Base-by-base conservation (phyloP, 2,888 invertebrate species). In the Brachylomia viminalis region DNA sequence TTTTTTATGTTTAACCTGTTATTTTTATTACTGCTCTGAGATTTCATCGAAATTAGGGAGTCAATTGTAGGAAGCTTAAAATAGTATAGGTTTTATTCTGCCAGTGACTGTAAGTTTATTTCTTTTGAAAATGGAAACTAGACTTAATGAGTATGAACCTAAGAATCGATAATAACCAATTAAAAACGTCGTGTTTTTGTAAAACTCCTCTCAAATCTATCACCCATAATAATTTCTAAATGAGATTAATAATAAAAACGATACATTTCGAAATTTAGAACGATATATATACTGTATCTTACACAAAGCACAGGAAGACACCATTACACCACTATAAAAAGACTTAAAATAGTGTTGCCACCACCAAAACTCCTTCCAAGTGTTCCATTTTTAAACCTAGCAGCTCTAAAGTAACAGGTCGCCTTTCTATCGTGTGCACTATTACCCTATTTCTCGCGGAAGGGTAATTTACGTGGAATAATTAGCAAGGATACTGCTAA, bases 381-480 rank as follows among this genome's bases (percentile, higher is more conserved):
- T 23, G 52, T 27, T 15, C 23, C 47, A 72, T 67, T 82, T 78
- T 75, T 65, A 72, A 83, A 83, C 38, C 54, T 54, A 33, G 38
- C 68, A 79, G 59, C 71, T 64, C 15, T 67, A 52, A 45, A 47
- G 80, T 80, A 84, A 83, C 83, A 83, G 80, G 80, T 80, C 68
- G 84, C 52, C 23, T 27, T 17, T 77, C 38, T 66, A 70, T 79
- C 76, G 67, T 68, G 64, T 47, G 70, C 59, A 80, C 72, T 71
- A 74, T 77, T 77, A 73, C 64, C 72, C 84, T 72, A 73, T 84
- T 84, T 73, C 71, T 68, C 33, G 66, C 11, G 30, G 27, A 67
- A 61, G 61, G 38, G 84, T 84, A 80, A 84, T 83, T 83, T 80
- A 84, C 77, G 77, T 66, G 66, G 65, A 71, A 74, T 83, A 83